phyloP scores from a whole-genome alignment of 2,113 vertebrate species.

The Budorcas taxicolor region DNA sequence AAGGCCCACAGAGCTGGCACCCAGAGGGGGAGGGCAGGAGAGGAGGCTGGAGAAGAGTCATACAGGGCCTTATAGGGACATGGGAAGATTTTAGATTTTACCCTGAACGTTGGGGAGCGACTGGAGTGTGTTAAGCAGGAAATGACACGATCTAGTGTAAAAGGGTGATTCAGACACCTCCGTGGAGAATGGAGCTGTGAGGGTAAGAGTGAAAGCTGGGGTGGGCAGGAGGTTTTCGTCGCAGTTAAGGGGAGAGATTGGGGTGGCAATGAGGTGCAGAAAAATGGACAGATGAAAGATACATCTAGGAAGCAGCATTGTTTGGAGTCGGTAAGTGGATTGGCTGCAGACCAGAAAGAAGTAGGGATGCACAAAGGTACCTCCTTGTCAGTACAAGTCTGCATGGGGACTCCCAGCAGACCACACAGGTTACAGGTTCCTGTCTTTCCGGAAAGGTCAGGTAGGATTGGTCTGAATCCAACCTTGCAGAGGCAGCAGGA shows the following conservation, averaged over 20 bases:
- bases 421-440: not conserved
- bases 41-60: not conserved
- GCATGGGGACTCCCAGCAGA: not conserved
- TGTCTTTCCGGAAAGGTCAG: not conserved
- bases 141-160: conserved; percentile 4
- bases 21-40: not conserved
- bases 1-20: not conserved
- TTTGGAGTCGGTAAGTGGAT: not conserved
- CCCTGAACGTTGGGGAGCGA: not conserved
- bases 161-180: conserved; percentile 11
- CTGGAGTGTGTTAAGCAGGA: conserved; percentile 7
- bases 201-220: not conserved
- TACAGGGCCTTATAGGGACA: not conserved
- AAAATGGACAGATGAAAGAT: not conserved
- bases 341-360: not conserved
- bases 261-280: not conserved
- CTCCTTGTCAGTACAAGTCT: not conserved
- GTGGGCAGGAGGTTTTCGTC: not conserved
- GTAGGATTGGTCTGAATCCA: not conserved
- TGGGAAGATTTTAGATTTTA: conserved; percentile 13
- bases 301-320: conserved; percentile 11
- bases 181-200: not conserved
- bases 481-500: not conserved
- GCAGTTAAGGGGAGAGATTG: not conserved
- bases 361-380: not conserved